phyloP scores from a whole-genome alignment of 2,888 invertebrate species.

The Deilephila porcellus region DNA sequence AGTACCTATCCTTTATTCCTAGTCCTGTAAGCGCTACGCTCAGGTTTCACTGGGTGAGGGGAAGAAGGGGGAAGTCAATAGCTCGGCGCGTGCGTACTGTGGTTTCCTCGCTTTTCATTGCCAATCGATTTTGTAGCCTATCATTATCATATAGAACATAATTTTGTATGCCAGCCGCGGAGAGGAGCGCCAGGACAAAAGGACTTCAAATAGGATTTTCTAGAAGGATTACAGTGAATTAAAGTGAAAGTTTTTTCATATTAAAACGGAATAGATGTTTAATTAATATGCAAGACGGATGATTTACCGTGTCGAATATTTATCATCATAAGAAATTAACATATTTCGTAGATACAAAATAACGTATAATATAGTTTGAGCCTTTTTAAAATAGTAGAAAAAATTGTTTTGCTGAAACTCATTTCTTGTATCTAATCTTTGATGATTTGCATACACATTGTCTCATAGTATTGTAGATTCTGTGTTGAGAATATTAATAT shows the following conservation, averaged over 20 bases:
- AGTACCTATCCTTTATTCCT: constrained; percentile 40
- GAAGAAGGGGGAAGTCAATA: constrained; percentile 66
- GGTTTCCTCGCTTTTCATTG: constrained; percentile 36
- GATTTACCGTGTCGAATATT: too few species aligned
- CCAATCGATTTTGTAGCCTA: constrained; percentile 39
- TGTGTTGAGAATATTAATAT: too few species aligned
- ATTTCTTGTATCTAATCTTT: too few species aligned
- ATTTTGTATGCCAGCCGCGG: constrained; percentile 27
- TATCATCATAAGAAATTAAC: too few species aligned
- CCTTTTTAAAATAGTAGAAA: too few species aligned
- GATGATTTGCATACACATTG: too few species aligned
- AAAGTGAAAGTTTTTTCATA: constrained; percentile 15
- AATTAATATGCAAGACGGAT: too few species aligned
- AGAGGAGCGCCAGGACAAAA: constrained; percentile 43
- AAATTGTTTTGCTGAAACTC: too few species aligned
- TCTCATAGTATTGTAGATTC: too few species aligned
- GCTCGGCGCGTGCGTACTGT: constrained; percentile 66
- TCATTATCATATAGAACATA: constrained; percentile 24
- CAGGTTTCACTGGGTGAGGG: constrained; percentile 53
- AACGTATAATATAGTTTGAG: too few species aligned
- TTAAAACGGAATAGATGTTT: background rate
- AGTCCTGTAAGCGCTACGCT: constrained; percentile 64
- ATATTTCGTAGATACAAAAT: too few species aligned
- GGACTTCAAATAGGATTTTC: constrained; percentile 41
- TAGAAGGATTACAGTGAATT: constrained; percentile 28